These are phyloP conservation scores for Hydractinia echinata DNA, from an alignment of 30 jellyfish, hydroid and myxozoan species.

Conservation along the genomic window DNA sequence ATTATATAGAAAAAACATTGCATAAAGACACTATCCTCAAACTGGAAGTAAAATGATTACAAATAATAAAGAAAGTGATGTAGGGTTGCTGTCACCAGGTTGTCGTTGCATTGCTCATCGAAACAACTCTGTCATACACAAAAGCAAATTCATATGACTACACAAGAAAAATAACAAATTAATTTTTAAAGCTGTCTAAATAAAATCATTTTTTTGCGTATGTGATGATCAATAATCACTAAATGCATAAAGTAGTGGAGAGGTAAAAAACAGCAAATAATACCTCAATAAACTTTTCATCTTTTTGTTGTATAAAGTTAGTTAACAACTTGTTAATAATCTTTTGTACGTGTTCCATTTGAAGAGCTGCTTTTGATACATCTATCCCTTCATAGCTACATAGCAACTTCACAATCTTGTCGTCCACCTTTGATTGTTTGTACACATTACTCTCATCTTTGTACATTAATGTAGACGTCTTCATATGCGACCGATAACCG, in stretches of 20 bases:
- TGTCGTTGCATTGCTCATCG: too few species aligned
- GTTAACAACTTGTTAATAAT: not conserved
- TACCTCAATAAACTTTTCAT: conserved; percentile 11
- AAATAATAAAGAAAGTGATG: too few species aligned
- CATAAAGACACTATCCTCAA: too few species aligned
- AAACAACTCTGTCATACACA: too few species aligned
- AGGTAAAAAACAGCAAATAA: not conserved
- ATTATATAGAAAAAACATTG: not conserved
- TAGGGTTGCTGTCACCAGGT: too few species aligned
- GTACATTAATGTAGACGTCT: not conserved
- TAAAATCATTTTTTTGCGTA: too few species aligned
- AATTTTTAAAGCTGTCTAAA: too few species aligned
- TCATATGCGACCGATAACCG: conserved; percentile 24
- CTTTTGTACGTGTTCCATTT: not conserved
- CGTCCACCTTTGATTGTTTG: not conserved
- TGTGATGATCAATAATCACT: not conserved
- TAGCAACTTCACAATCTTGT: not conserved
- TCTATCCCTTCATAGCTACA: conserved; percentile 14
- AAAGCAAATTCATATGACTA: too few species aligned
- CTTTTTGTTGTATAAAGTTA: not conserved
- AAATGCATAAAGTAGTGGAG: not conserved
- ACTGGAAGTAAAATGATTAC: too few species aligned
- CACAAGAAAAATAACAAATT: too few species aligned
- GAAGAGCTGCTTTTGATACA: not conserved
- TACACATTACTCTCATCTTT: not conserved